phyloP scores from a whole-genome alignment of 2,797 vertebrate species.

The Melanotaenia parkinsoni region DNA sequence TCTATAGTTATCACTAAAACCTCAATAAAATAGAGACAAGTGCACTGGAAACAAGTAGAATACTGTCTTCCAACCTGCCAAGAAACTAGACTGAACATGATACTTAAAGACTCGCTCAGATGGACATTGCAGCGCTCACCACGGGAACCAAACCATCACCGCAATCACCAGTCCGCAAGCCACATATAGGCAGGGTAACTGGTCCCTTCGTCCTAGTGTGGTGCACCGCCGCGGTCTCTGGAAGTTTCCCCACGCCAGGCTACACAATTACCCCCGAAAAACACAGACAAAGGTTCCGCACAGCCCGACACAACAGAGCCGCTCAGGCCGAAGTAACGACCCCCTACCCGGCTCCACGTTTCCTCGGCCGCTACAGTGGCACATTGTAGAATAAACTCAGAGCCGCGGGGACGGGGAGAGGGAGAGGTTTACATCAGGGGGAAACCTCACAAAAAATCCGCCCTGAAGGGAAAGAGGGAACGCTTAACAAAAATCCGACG shows the following conservation, averaged over 20 bases:
- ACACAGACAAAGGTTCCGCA: slow-evolving; percentile 71
- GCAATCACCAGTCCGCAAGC: slow-evolving; percentile 72
- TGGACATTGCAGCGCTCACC: slow-evolving; percentile 53
- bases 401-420: slow-evolving; percentile 31
- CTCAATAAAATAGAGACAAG: slow-evolving; percentile 48
- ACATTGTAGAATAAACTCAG: slow-evolving; percentile 62
- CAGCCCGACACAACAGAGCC: slow-evolving; percentile 74
- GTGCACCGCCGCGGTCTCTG: slow-evolving; percentile 79
- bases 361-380: slow-evolving; percentile 74
- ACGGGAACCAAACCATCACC: slow-evolving; percentile 67
- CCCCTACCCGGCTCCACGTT: slow-evolving; percentile 79
- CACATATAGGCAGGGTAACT: slow-evolving; percentile 74
- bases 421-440: slow-evolving; percentile 21
- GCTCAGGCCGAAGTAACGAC: slow-evolving; percentile 82
- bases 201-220: slow-evolving; percentile 71
- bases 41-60: slow-evolving; percentile 61
- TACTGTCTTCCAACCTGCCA: slow-evolving; percentile 31
- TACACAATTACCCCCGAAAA: slow-evolving; percentile 73
- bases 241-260: slow-evolving; percentile 70
- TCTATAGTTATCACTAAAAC: neutral
- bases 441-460: slow-evolving; percentile 40
- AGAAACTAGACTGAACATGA: slow-evolving; percentile 49
- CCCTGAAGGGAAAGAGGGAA: slow-evolving; percentile 29
- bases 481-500: slow-evolving; percentile 35
- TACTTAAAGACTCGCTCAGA: slow-evolving; percentile 43